A percentile compares a stretch with the other conserved stretches of the same genome.
Conservation (phyloP, 2,113 vertebrate species). For the Ursus arctos region DNA sequence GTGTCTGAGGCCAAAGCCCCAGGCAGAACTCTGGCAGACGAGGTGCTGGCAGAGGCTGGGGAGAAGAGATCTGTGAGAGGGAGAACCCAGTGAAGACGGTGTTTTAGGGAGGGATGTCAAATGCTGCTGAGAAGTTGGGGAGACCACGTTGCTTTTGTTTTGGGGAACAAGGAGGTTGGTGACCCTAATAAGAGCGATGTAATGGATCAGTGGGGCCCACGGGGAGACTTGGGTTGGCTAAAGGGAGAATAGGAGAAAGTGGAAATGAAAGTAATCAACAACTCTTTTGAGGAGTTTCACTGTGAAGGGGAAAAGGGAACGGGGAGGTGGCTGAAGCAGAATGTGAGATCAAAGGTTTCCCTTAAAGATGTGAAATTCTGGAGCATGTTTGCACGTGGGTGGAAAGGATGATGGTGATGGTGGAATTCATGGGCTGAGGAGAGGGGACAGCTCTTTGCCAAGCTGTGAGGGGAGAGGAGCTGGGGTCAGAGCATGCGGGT, state of each 20-base stretch:
- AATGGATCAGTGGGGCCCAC: background rate
- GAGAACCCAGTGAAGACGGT: background rate
- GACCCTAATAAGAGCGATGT: background rate
- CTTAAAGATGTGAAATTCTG: background rate
- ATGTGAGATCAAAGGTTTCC: background rate
- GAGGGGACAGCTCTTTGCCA: background rate
- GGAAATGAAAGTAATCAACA: constrained; percentile 70
- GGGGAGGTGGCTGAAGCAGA: background rate
- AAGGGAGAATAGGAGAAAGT: constrained; percentile 45
- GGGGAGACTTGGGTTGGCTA: background rate
- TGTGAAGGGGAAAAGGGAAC: constrained; percentile 43
- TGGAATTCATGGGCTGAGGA: background rate
- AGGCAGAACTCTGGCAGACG: background rate
- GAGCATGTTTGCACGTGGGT: background rate
- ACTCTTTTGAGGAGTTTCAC: constrained; percentile 54
- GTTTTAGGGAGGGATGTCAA: background rate
- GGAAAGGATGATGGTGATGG: background rate
- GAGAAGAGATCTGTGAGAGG: background rate
- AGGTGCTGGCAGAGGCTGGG: background rate
- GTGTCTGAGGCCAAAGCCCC: background rate
- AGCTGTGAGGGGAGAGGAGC: background rate
- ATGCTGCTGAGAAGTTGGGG: background rate
- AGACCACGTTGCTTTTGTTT: background rate
- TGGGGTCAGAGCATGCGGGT: background rate
- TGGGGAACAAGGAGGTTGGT: background rate